Base-by-base conservation (phyloP, 2,797 vertebrate genomes). In the Aplochiton taeniatus region DNA sequence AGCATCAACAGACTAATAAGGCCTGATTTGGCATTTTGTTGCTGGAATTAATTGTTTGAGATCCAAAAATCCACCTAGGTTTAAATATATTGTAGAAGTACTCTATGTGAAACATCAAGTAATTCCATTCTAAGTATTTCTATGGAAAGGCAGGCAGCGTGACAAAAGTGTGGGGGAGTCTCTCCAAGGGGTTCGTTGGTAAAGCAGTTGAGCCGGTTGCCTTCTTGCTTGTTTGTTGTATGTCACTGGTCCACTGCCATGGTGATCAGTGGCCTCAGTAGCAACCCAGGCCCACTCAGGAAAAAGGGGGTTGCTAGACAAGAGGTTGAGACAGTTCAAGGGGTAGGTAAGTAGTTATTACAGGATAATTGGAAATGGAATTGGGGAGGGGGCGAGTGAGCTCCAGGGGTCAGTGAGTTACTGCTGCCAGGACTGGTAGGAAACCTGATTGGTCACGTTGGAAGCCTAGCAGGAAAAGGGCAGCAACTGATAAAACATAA, bases 401-500 rank as follows among this genome's bases (percentile, higher is more conserved):
- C 74, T 68, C 83, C 68, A 72, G 46, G 10, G 72, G 74, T 66
- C 75, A 84, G 77, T 91, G 87, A 91, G 84, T 92, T 86, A 90
- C 74, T 83, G 67, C 70, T 86, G 80, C 83, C 85, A 82, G 73
- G 54, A 47, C 69, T 85, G 78, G 83, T 85, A 89, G 86, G 87
- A 92, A 93, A 88, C 82, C 82, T 79, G 82, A 90, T 87, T 91
- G 89, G 91, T 82, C 57, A 69, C 77, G 72, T 62, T 81, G 75
- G 75, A 72, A 86, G 70, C 9, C 2, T 77, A 88, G 88, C 89
- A 93, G 91, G 91, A 93, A 93, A 85, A 88, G 81, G 75, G 81
- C 56, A 88, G 84, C 47, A 70, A 82, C 90, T 91, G 92, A 92
- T 93, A 91, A 92, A 93, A 82, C 74, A 78, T 54, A 77, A 91